These are phyloP conservation scores for Hanleya hanleyi DNA, from an alignment of 2,888 invertebrate species.

Conservation along the genomic window DNA sequence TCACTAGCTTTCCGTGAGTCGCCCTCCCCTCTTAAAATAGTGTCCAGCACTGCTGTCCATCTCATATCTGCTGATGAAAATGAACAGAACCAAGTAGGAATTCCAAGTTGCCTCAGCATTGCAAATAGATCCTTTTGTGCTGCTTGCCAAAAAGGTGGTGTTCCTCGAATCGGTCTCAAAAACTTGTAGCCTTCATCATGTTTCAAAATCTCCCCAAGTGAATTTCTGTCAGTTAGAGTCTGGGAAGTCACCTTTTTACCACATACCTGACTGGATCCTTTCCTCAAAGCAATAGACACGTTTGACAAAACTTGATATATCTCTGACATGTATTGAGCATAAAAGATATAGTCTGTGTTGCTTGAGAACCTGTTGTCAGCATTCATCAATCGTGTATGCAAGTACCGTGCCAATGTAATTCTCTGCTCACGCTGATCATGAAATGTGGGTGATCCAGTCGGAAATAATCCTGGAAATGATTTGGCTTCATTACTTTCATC, in stretches of 20 bases:
- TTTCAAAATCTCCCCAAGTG: constrained; percentile 14
- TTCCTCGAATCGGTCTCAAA: constrained; percentile 30
- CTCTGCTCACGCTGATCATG: neutral
- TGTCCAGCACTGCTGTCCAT: constrained; percentile 36
- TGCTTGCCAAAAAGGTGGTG: constrained; percentile 37
- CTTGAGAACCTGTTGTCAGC: constrained; percentile 27
- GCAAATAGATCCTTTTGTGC: constrained; percentile 35
- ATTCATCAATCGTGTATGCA: constrained; percentile 27
- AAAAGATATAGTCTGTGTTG: constrained; percentile 34
- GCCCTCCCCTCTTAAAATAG: constrained; percentile 30
- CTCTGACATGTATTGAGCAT: constrained; percentile 29
- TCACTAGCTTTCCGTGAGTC: constrained; percentile 14
- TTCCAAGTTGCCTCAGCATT: constrained; percentile 39
- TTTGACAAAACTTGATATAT: constrained; percentile 11
- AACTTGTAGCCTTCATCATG: constrained; percentile 28
- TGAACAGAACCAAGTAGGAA: constrained; percentile 34
- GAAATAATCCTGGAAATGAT: too few species aligned
- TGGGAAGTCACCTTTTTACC: constrained; percentile 14
- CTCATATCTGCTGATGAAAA: constrained; percentile 38
- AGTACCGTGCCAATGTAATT: constrained; percentile 21
- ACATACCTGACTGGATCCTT: neutral
- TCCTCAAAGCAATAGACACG: constrained; percentile 24
- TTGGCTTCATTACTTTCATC: constrained; percentile 16
- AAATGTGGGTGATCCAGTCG: neutral
- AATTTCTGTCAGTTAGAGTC: constrained; percentile 10